Percentiles rank a stretch among this genome's conserved stretches.
These are phyloP conservation scores for Tympanoctomys barrerae DNA, from an alignment of 2,797 vertebrate species.

Conservation along the genomic window DNA sequence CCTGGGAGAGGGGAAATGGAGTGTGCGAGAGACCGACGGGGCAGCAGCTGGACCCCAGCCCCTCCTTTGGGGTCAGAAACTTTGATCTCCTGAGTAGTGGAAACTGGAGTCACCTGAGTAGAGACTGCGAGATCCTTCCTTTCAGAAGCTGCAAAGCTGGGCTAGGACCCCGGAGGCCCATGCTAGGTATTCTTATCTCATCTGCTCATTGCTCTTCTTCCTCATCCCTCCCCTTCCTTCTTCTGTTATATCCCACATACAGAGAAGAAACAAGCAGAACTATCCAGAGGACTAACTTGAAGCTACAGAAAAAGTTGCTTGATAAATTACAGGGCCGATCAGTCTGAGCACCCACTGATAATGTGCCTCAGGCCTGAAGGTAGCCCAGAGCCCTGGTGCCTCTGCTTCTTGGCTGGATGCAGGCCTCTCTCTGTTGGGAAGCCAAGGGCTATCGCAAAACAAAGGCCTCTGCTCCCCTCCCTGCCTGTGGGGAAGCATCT, in stretches of 20 bases:
- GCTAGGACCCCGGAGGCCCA: not conserved
- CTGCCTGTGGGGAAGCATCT: not conserved
- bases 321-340: not conserved
- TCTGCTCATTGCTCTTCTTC: not conserved
- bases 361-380: not conserved
- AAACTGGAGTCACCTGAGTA: not conserved
- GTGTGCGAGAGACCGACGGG: not conserved
- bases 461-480: not conserved
- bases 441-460: not conserved
- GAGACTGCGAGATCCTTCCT: not conserved
- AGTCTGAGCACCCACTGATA: not conserved
- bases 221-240: not conserved
- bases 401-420: not conserved
- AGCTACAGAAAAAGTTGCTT: not conserved
- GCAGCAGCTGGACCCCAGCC: not conserved
- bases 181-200: too few relatives aligned
- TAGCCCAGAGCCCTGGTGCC: not conserved
- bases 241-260: not conserved
- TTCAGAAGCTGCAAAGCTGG: not conserved
- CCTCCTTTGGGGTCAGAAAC: not conserved
- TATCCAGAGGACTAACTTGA: not conserved
- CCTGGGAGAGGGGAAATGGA: too few relatives aligned
- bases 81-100: too few relatives aligned
- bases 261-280: slow-evolving; percentile 27
- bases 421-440: not conserved